phyloP scores from a whole-genome alignment of 1,140 invertebrate species.

The Drosophila sp. region DNA sequence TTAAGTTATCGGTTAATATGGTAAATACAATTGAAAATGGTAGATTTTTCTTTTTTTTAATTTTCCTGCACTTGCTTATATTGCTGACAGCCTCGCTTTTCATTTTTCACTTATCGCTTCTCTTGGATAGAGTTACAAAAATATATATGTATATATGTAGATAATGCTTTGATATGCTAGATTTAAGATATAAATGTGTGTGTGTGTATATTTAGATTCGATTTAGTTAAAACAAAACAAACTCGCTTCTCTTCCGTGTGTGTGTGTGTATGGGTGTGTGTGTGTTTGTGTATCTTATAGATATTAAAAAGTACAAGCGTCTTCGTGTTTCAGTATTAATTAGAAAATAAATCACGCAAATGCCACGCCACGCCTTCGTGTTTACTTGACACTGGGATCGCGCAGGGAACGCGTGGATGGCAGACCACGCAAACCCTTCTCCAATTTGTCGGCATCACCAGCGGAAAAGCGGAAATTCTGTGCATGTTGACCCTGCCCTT shows the following conservation, averaged over 20 bases:
- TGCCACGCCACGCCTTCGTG: conserved; percentile 25
- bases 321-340: conserved; percentile 81
- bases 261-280: conserved; percentile 21
- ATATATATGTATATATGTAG: conserved; percentile 26
- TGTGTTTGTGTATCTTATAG: conserved; percentile 61
- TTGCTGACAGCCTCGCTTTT: conserved; percentile 44
- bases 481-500: conserved; percentile 47
- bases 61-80: conserved; percentile 38
- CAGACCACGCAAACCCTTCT: conserved; percentile 75
- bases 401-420: conserved; percentile 74
- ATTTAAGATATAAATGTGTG: conserved; percentile 53
- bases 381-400: conserved; percentile 68
- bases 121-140: conserved; percentile 34
- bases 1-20: conserved; percentile 24
- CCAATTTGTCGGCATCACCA: conserved; percentile 82
- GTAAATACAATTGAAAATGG: conserved; percentile 26
- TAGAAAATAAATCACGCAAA: conserved; percentile 75
- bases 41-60: not conserved
- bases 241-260: not conserved
- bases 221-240: conserved; percentile 20
- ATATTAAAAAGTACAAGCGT: conserved; percentile 79
- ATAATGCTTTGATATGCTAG: conserved; percentile 59
- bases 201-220: conserved; percentile 18
- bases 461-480: conserved; percentile 80
- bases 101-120: not conserved